Base-by-base conservation (phyloP, 2,888 invertebrate genomes). In the Diloba caeruleocephala region DNA sequence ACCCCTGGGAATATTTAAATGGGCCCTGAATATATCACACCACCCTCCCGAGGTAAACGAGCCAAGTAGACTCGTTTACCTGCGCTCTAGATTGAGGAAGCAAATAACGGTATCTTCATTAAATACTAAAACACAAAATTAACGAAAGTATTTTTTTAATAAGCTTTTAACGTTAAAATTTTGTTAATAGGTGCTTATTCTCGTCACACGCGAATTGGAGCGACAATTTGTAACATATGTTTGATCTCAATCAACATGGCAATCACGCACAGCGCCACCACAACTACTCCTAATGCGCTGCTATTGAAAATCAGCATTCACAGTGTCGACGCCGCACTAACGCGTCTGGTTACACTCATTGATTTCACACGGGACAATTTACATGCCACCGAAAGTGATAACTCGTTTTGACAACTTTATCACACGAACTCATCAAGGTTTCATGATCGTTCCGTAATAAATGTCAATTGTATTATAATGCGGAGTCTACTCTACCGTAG, bases 1-100 rank as follows among this genome's bases (percentile, higher is more conserved):
- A 88, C 91, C 90, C 90, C 76, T 85, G 91, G 91, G 92, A 90
- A 92, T 92, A 91, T 92, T 92, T 92, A 92, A 92, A 91, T 90
- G 90, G 89, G 89, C 81, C 85, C 85, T 85, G 90, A 90, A 90
- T 91, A 90, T 87, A 92, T 91, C 91, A 90, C 90, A 88, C 86
- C 89, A 81, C 88, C 89, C 89, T 85, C 81, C 76, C 78, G 80
- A 84, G 81, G 84, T 83, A 86, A 87, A 85, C 79, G 85, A 81
- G 81, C 82, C 81, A 78, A 81, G 79, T 70, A 76, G 63, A 79
- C 79, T 81, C 86, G 82, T 83, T 84, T 88, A 90, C 90, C 90
- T 91, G 89, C 81, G 78, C 78, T 80, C 82, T 82, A 84, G 80
- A 87, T 88, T 81, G 85, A 82, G 82, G 81, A 82, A 85, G 81